phyloP scores from a whole-genome alignment of 1,140 invertebrate species.

The Diabrotica virgifera region DNA sequence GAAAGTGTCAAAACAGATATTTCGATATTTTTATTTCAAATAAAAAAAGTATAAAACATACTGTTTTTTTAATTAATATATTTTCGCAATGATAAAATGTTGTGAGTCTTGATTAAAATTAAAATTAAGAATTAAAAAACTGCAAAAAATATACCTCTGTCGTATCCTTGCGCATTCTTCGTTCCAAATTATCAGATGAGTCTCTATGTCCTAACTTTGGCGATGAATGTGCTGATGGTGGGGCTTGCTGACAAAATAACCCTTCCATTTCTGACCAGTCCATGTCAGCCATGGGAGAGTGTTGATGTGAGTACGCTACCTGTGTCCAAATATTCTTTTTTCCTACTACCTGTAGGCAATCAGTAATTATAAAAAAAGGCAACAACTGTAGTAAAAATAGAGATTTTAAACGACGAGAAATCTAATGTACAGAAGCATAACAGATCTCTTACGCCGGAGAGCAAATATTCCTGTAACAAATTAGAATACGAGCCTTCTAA shows the following conservation, averaged over 20 bases:
- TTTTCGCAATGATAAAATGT: not conserved
- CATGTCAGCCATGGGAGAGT: constrained; percentile 72
- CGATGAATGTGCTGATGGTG: constrained; percentile 57
- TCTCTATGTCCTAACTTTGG: constrained; percentile 55
- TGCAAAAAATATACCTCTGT: constrained; percentile 52
- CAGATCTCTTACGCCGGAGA: no score
- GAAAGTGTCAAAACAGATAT: no score
- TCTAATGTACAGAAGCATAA: no score
- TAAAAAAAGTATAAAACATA: no score
- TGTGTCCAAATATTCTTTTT: constrained; percentile 92
- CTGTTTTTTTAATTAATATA: no score
- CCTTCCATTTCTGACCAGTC: constrained; percentile 92
- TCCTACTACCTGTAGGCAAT: constrained; percentile 62
- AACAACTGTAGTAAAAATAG: no score
- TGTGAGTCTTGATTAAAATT: constrained; percentile 2
- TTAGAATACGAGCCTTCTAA: no score
- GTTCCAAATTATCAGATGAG: constrained; percentile 50
- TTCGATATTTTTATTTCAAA: no score
- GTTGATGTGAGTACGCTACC: constrained; percentile 80
- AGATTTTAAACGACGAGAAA: no score
- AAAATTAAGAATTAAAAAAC: no score
- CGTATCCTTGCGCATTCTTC: constrained; percentile 65
- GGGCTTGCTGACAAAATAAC: constrained; percentile 83
- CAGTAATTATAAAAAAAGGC: not conserved
- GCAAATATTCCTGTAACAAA: no score